Percentiles rank a stretch among this genome's conserved stretches.
These are phyloP conservation scores for Sycophaga agraensis DNA, from an alignment of 1,140 invertebrate genomes.

Conservation along the genomic window DNA sequence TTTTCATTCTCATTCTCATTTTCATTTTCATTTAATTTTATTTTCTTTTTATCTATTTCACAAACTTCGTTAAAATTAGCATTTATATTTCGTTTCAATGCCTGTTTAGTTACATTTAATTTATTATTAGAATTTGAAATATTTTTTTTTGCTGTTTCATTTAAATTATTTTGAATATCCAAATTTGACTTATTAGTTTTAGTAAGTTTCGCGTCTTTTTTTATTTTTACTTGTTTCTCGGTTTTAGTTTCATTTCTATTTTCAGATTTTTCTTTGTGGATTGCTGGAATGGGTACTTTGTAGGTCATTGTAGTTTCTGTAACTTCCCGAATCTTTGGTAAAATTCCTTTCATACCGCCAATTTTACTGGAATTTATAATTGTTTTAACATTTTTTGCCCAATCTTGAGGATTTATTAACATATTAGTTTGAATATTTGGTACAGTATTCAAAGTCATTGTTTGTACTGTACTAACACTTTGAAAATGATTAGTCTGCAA, in stretches of 20 bases:
- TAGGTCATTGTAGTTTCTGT: slow-evolving; percentile 69
- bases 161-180: slow-evolving; percentile 9
- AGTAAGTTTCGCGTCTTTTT: slow-evolving; percentile 3
- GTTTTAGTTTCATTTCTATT: slow-evolving; percentile 24
- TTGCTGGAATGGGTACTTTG: slow-evolving; percentile 71
- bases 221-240: slow-evolving; percentile 14
- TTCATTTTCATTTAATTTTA: slow-evolving; percentile 13
- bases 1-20: slow-evolving; percentile 15
- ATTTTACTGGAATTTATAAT: slow-evolving; percentile 53
- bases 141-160: slow-evolving; percentile 29
- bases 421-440: slow-evolving; percentile 46
- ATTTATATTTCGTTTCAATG: slow-evolving; percentile 31
- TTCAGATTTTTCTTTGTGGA: slow-evolving; percentile 54
- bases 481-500: slow-evolving; percentile 47
- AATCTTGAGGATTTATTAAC: slow-evolving; percentile 48
- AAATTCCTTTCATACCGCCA: slow-evolving; percentile 49
- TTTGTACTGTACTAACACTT: slow-evolving; percentile 46
- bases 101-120: slow-evolving; percentile 28
- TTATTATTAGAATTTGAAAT: slow-evolving; percentile 24
- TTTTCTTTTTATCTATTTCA: slow-evolving; percentile 31
- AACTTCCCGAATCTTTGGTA: slow-evolving; percentile 54
- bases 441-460: slow-evolving; percentile 42
- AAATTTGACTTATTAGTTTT: slow-evolving; percentile 14
- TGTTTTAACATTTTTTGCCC: slow-evolving; percentile 52
- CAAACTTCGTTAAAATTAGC: background rate